Percentiles rank a stretch among this genome's conserved stretches.
Evolutionary conservation across 2,113 vertebrate genomes (phyloP).

Genomic region (Ailurus styani): DNA sequence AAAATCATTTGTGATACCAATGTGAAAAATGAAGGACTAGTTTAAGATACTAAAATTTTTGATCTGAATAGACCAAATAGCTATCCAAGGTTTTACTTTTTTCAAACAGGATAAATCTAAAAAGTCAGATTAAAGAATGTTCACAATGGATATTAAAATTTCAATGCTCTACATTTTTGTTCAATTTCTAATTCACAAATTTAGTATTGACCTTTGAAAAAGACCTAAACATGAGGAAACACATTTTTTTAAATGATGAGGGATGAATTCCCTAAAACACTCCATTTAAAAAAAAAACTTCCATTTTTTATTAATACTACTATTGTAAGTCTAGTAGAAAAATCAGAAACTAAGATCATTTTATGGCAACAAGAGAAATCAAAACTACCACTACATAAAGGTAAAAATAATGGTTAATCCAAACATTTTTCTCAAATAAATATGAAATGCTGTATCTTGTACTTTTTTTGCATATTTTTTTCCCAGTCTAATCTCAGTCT

Average conservation of each 20-base stretch:
- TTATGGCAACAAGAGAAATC: neutral
- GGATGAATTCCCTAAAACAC: neutral
- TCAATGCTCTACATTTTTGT: neutral
- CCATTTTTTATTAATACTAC: neutral
- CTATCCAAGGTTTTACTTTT: conserved; percentile 4
- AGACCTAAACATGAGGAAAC: neutral
- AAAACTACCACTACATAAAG: neutral
- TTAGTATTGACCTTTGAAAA: neutral
- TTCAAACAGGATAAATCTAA: neutral
- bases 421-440: conserved; percentile 7
- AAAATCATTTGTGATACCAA: neutral
- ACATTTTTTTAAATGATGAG: neutral
- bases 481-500: neutral
- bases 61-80: neutral
- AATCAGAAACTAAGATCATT: neutral
- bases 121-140: neutral
- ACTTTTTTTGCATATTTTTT: neutral
- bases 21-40: neutral
- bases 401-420: conserved; percentile 23
- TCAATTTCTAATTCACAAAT: neutral
- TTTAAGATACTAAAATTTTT: conserved; percentile 7
- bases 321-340: neutral
- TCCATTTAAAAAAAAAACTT: neutral
- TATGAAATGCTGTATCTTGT: neutral
- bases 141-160: neutral